Evolutionary conservation across 2,888 invertebrate species (phyloP), one percentile per base, ranked within the genome.

Genomic region (Hedychridium roseum): DNA sequence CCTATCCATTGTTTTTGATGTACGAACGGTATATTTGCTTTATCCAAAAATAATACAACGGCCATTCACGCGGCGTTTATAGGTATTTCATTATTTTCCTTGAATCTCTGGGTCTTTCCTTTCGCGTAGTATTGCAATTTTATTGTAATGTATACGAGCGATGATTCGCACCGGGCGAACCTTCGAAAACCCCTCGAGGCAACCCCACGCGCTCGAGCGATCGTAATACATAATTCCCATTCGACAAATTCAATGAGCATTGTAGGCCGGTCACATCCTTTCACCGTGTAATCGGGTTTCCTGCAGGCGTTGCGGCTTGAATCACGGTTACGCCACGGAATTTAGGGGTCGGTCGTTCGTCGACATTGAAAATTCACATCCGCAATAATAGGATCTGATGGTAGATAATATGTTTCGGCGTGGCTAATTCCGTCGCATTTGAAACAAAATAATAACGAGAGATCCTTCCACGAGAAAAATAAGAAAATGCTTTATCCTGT

Each of bases 211-310:
- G 42, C 42, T 42, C 43, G 32, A 52, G 41, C 53, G 40, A 28
- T 15, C 40, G 44, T 44, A 42, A 58, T 56, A 59, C 52, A 66
- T 69, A 67, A 66, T 64, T 67, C 52, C 42, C 41, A 54, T 62
- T 67, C 60, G 68, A 67, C 67, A 62, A 65, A 67, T 70, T 67
- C 65, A 70, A 68, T 70, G 70, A 67, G 58, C 60, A 70, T 62
- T 60, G 52, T 55, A 50, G 54, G 54, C 44, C 41, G 54, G 54
- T 48, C 50, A 54, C 55, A 57, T 66, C 64, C 57, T 67, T 51
- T 57, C 52, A 58, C 38, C 57, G 61, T 66, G 61, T 67, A 69
- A 69, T 66, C 67, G 56, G 40, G 54, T 61, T 64, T 64, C 67
- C 67, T 60, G 60, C 31, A 44, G 46, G 46, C 43, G 42, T 42